Conservation (phyloP, 2,113 vertebrate genomes). For the Psophia crepitans region DNA sequence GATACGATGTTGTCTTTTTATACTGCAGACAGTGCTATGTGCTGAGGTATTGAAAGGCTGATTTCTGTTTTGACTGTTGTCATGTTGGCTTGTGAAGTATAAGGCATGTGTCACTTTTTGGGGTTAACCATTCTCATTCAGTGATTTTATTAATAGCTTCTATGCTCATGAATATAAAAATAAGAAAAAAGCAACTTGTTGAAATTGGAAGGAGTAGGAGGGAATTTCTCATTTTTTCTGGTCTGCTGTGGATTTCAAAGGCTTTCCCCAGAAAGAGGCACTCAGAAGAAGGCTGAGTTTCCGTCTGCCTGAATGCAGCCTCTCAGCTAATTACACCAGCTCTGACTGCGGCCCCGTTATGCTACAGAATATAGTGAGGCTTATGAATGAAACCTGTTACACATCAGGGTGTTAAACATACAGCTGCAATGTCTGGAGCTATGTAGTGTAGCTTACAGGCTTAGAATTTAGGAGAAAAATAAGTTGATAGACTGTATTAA, state of each 20-base stretch:
- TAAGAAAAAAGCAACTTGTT: not conserved
- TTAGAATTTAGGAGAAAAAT: not conserved
- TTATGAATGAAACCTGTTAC: conserved; percentile 34
- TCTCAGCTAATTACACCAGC: not conserved
- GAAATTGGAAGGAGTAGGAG: conserved; percentile 22
- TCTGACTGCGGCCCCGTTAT: not conserved
- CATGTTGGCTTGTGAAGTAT: conserved; percentile 10
- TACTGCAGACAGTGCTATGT: not conserved
- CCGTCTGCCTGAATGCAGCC: not conserved
- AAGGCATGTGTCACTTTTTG: not conserved
- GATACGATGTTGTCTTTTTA: not conserved
- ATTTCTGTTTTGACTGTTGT: conserved; percentile 53
- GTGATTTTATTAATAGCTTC: conserved; percentile 49
- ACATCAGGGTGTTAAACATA: not conserved
- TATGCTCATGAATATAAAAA: not conserved
- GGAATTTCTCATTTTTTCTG: not conserved
- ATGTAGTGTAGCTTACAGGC: not conserved
- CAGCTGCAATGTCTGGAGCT: not conserved
- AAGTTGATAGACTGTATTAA: not conserved
- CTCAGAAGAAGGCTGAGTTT: not conserved
- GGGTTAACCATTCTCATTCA: conserved; percentile 14
- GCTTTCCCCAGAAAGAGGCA: not conserved
- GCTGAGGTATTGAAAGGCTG: not conserved
- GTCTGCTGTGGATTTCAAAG: conserved; percentile 22
- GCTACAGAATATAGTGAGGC: not conserved